Evolutionary conservation across 1,140 invertebrate genomes (phyloP), one percentile per base, ranked within the genome.

Genomic region (Drosophila nigromelanica): DNA sequence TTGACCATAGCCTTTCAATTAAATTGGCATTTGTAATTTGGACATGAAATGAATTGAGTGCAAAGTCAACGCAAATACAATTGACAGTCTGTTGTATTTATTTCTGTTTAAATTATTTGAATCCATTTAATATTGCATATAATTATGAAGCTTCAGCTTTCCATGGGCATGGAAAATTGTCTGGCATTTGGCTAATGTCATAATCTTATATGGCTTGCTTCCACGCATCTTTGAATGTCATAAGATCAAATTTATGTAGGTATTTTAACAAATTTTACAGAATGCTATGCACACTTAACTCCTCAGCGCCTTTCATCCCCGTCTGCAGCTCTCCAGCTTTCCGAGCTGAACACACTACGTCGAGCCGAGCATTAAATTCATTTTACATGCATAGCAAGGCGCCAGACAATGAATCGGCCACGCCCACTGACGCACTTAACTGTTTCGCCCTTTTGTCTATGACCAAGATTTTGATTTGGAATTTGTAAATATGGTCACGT

Each of bases 401-500:
- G 66, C 5, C 40, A 64, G 75, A 74, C 75, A 74, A 60, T 74
- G 58, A 66, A 61, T 14, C 40, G 11, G 48, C 52, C 52, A 48
- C 48, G 24, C 40, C 59, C 10, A 37, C 24, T 15, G 39, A 24
- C 40, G 14, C 37, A 45, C 45, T 63, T 64, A 27, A 21, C 56
- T 55, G 30, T 24, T 35, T 15, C 35, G 14, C 39, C 76, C 59
- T 45, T 52, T 35, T 45, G 47, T 67, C 73, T 59, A 60, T 61
- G 30, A 39, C n/a, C 27, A 63, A 63, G 79, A 79, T 83, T 80
- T 87, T 87, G 83, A 87, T 89, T 83, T 82, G 82, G 63, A 81
- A 89, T 82, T 87, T 89, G 83, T 87, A 90, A 90, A 90, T 90
- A 89, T 76, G 76, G 87, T 90, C 87, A 90, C 87, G 87, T 90